Evolutionary conservation across 2,113 vertebrate genomes (phyloP), one percentile per base, ranked within the genome.

Genomic region (Hydrolagus affinis): DNA sequence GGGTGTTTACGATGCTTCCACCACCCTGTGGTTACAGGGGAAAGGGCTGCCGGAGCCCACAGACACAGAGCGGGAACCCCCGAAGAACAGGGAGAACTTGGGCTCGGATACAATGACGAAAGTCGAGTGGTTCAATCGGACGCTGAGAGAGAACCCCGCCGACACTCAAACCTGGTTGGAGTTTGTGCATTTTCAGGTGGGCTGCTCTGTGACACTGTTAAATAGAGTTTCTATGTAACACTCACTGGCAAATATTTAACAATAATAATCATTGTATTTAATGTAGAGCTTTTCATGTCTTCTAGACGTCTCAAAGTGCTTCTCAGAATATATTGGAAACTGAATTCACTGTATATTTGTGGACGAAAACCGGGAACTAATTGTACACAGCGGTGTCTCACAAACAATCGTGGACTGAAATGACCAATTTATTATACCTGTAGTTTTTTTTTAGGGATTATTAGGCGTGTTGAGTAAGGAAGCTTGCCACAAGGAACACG

Each of bases 151-250:
- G 89, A 92, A 94, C n/a, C 96, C 97, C 0, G 86, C 86, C 44
- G 95, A 98, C 80, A 90, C 92, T 4, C 89, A 94, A 80, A 90
- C 95, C 0, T 99, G 98, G 97, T 93, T 98, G 90, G 89, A 96
- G 0, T 98, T 97, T 85, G 95, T 98, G 86, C 91, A 88, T 86
- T 98, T 97, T 89, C 98, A 99, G 95, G 97, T 98, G 86, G 70
- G 86, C 32, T 11, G 14, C 23, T 21, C 57, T 25, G 9, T 11
- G 76, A 8, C n/a, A 32, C 76, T 21, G 8, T 80, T 11, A n/a
- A 56, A 59, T 30, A 57, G 17, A 19, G 19, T 57, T n/a, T 19
- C 66, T 68, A n/a, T n/a, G n/a, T n/a, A n/a, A n/a, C n/a, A n/a
- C n/a, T n/a, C n/a, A n/a, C n/a, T n/a, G n/a, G n/a, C n/a, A n/a